Base-by-base conservation (phyloP, 2,888 invertebrate genomes). In the Trissoscelio sp. region DNA sequence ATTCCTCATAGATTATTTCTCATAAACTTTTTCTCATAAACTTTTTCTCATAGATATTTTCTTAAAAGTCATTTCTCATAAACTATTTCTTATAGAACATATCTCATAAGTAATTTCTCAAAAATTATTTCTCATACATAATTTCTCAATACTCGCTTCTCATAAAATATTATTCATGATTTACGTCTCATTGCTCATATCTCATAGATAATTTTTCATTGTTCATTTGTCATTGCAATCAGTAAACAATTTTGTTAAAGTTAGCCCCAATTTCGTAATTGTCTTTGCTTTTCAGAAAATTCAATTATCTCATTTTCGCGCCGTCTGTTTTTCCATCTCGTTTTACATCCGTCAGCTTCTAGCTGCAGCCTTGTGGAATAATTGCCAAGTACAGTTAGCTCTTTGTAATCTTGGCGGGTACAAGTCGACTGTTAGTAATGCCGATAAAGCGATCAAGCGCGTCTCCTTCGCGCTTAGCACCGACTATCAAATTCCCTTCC, bases 371-470 rank as follows among this genome's bases (percentile, higher is more conserved):
- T 69, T 57, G 74, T 66, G 53, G 75, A 77, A 70, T 78, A 78
- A 78, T 78, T 70, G 57, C 48, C 34, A 70, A 62, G 78, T 55
- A 78, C 70, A 78, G 78, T 78, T 78, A 78, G 57, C 44, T 62
- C 69, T 78, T 78, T 78, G 64, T 78, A 78, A 70, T 73, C 62
- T 57, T 70, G 70, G 64, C 55, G 31, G 53, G 60, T 55, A 55
- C 69, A 60, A 34, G 53, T 42, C 48, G 58, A 14, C 53, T 60
- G 60, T 72, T 60, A 60, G 73, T 44, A 73, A 64, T 28, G 55
- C 57, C 55, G 78, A 78, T 78, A 70, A 70, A 78, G 70, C 53
- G 70, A 77, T 77, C 60, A 69, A 24, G 53, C 53, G 67, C 34
- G 28, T 60, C 55, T 70, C 34, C 34, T 39, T 46, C 55, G 44